Evolutionary conservation across 1,140 invertebrate genomes (phyloP).

Genomic region (Sinella curviseta): DNA sequence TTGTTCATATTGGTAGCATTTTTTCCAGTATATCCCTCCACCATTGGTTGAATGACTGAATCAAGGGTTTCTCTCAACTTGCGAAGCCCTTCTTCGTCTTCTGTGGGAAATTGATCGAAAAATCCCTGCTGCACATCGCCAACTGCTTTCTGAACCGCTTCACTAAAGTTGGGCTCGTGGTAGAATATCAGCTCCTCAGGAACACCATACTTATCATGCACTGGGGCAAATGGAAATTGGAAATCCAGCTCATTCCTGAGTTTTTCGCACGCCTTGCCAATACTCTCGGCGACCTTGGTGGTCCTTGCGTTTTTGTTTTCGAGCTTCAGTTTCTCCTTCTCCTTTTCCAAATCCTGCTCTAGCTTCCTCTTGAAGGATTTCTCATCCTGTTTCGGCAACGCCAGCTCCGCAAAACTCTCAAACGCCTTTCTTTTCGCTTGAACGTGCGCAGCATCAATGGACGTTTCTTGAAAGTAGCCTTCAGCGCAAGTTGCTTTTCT

Average conservation of each 20-base stretch:
- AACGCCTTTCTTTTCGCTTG: neutral
- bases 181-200: too few relatives aligned
- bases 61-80: neutral
- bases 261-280: neutral
- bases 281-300: neutral
- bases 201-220: too few relatives aligned
- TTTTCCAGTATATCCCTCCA: neutral
- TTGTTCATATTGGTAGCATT: neutral
- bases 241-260: too few relatives aligned
- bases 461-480: neutral
- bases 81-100: neutral
- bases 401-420: neutral
- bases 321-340: neutral
- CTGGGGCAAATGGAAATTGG: too few relatives aligned
- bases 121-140: too few relatives aligned
- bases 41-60: neutral
- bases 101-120: neutral
- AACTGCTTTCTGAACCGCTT: too few relatives aligned
- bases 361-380: neutral
- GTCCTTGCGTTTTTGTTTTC: neutral
- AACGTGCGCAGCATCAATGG: neutral
- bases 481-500: neutral
- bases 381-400: neutral
- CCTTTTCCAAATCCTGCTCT: neutral
- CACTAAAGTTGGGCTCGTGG: too few relatives aligned